phyloP scores from a whole-genome alignment of 2,888 invertebrate species.

The Hydriomena furcata region DNA sequence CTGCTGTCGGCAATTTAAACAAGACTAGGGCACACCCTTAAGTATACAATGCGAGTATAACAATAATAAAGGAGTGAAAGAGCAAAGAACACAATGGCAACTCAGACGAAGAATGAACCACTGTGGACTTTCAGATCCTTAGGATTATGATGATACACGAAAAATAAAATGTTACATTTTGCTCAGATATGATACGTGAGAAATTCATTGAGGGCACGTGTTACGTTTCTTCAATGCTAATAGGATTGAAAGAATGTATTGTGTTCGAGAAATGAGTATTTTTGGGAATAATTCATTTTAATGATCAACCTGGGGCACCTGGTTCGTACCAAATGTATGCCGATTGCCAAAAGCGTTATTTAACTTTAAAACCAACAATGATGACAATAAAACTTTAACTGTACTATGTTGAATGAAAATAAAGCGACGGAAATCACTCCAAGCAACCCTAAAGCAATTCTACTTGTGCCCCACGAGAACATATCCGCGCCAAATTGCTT shows the following conservation, averaged over 20 bases:
- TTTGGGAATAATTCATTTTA: conserved; percentile 19
- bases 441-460: conserved; percentile 15
- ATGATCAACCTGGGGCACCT: conserved; percentile 16
- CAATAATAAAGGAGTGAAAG: conserved; percentile 41
- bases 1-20: conserved; percentile 37
- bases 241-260: conserved; percentile 28
- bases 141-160: conserved; percentile 31
- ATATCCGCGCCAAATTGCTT: conserved; percentile 18
- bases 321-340: not conserved
- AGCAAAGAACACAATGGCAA: conserved; percentile 37
- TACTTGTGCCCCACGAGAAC: conserved; percentile 13
- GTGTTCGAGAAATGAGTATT: conserved; percentile 12
- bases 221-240: conserved; percentile 27
- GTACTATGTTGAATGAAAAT: conserved; percentile 10
- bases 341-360: not conserved
- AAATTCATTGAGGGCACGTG: conserved; percentile 25
- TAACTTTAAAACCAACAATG: too few species aligned
- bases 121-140: conserved; percentile 35
- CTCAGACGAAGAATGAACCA: conserved; percentile 29
- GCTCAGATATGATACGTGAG: conserved; percentile 21
- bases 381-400: not conserved
- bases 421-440: conserved; percentile 15
- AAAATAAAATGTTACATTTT: conserved; percentile 30
- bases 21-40: conserved; percentile 36
- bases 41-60: conserved; percentile 42